Base-by-base conservation (phyloP, 2,797 vertebrate species). In the Tarsius wallacei region DNA sequence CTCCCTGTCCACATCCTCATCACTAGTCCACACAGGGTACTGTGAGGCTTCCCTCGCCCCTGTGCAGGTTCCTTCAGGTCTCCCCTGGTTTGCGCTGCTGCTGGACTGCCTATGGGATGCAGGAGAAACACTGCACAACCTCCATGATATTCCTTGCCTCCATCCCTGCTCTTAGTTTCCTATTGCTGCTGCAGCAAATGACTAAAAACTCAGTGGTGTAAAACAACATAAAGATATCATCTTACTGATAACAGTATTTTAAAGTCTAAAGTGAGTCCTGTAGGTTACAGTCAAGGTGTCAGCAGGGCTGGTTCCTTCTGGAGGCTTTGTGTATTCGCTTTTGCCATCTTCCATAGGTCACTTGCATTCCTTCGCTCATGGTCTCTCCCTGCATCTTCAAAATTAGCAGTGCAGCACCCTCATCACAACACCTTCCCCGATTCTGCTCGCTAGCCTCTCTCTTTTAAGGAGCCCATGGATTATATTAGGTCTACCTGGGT, bases 341-440 rank as follows among this genome's bases (percentile, higher is more conserved):
- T 71, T 9, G 49, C 28, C 55, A 47, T 42, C 1, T 42, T 68
- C 26, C 13, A 14, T n/a, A 81, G 53, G 5, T 7, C 53, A 12
- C 49, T n/a, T 53, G 28, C 17, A 1, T 14, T 19, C 7, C 13
- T 57, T 2, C 0, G 31, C 53, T 42, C 42, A 5, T 42, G 42
- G 42, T 15, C 2, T 5, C 26, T 24, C 47, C 82, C 68, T 74
- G 28, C 16, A 33, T 31, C 31, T 49, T 68, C 55, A 33, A 21
- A 92, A 53, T n/a, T 19, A 16, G 33, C 61, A 63, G 19, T 0
- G 0, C 11, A 8, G 31, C 7, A 6, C 42, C 42, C 42, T 22
- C 64, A 22, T n/a, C 33, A 2, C 19, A 0, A 17, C 8, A 0
- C 14, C 61, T 26, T 49, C 31, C 2, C 26, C 19, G 19, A 31